Evolutionary conservation across 2,888 invertebrate genomes (phyloP).

Genomic region (Hyposoter dolosus): DNA sequence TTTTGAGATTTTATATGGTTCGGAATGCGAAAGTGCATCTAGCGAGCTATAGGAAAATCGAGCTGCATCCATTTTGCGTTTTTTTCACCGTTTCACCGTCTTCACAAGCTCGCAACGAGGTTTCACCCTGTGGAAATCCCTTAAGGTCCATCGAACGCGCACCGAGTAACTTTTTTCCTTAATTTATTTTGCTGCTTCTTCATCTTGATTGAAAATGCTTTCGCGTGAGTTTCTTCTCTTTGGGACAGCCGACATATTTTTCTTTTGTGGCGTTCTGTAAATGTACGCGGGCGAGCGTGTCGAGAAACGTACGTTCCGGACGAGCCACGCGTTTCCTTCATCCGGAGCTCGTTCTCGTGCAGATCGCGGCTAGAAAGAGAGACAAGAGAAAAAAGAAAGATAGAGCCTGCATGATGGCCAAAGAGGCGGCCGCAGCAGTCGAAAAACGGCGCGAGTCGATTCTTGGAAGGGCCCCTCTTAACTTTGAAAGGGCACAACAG

Average conservation of each 20-base stretch:
- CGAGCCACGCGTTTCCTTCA: conserved; percentile 63
- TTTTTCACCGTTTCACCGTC: not conserved
- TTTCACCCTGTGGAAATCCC: not conserved
- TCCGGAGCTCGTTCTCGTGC: conserved; percentile 40
- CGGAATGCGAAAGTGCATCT: not conserved
- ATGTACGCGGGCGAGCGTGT: conserved; percentile 60
- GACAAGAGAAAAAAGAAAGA: conserved; percentile 33
- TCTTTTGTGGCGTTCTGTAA: conserved; percentile 1
- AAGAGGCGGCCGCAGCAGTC: conserved; percentile 67
- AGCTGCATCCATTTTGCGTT: not conserved
- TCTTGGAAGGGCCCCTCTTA: conserved; percentile 79
- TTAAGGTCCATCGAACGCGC: not conserved
- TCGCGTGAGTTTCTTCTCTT: not conserved
- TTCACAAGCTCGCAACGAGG: not conserved
- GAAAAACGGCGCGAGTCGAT: conserved; percentile 80
- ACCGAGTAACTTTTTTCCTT: not conserved
- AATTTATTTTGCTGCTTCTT: not conserved
- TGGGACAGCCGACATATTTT: conserved; percentile 1
- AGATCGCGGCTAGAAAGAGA: conserved; percentile 34
- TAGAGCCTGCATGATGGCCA: conserved; percentile 38
- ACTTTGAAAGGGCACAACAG: conserved; percentile 67
- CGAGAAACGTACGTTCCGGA: conserved; percentile 38
- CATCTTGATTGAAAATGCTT: not conserved
- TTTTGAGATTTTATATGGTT: no score
- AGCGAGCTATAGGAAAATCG: not conserved